Evolutionary conservation across 2,888 invertebrate genomes (phyloP).

Genomic region (Emmelina monodactyla): DNA sequence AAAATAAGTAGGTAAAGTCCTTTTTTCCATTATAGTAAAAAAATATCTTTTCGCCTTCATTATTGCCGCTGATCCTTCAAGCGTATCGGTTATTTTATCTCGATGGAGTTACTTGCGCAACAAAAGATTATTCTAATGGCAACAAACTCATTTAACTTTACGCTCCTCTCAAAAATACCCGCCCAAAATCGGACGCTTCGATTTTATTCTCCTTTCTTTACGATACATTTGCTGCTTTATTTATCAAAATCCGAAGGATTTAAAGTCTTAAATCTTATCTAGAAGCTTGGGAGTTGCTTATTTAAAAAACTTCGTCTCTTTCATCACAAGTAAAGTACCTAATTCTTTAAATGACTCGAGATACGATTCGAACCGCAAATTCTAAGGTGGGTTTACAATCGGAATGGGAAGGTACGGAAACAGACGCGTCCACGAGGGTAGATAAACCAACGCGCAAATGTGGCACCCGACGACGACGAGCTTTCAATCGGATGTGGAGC

Average conservation of each 20-base stretch:
- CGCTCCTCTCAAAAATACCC: conserved; percentile 46
- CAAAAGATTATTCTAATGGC: conserved; percentile 44
- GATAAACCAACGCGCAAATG: conserved; percentile 52
- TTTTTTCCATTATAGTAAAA: too few relatives aligned
- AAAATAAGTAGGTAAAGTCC: too few relatives aligned
- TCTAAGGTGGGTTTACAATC: conserved; percentile 23
- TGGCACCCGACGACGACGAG: conserved; percentile 36
- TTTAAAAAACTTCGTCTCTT: conserved; percentile 11
- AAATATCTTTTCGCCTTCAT: neutral
- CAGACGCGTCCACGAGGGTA: conserved; percentile 55
- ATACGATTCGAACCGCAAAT: conserved; percentile 1
- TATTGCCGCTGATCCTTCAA: neutral
- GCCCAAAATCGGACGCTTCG: conserved; percentile 47
- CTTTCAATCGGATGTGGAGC: conserved; percentile 58
- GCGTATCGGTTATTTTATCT: conserved; percentile 45
- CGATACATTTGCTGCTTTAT: conserved; percentile 54
- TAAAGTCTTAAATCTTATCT: conserved; percentile 24
- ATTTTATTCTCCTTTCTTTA: conserved; percentile 51
- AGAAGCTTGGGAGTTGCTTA: conserved; percentile 12
- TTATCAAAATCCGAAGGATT: conserved; percentile 43
- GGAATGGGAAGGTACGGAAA: conserved; percentile 49
- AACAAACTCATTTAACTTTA: conserved; percentile 64
- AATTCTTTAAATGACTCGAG: too few relatives aligned
- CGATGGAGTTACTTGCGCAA: conserved; percentile 44
- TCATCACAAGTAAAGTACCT: too few relatives aligned